Percentiles rank a stretch among this genome's conserved stretches.
Evolutionary conservation across 2,113 vertebrate species (phyloP).

Genomic region (Podocnemis expansa): DNA sequence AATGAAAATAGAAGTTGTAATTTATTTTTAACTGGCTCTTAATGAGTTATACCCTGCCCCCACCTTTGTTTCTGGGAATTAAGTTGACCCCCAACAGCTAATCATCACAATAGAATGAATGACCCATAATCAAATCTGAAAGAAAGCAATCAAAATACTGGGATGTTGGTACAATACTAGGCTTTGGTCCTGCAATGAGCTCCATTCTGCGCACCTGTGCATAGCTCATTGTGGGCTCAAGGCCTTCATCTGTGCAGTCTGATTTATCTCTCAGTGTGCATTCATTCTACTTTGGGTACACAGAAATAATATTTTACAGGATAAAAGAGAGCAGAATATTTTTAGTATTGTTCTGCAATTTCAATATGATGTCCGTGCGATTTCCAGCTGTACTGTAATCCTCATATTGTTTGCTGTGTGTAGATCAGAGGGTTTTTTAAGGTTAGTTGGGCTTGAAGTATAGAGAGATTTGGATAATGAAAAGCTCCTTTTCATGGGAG

Average conservation of each 20-base stretch:
- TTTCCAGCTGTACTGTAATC: neutral
- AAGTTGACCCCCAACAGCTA: neutral
- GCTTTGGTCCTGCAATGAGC: neutral
- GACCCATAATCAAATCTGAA: neutral
- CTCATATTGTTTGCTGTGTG: neutral
- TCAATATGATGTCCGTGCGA: neutral
- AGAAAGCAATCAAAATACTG: neutral
- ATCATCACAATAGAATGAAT: neutral
- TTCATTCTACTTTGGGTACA: neutral
- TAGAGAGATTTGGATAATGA: neutral
- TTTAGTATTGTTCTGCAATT: neutral
- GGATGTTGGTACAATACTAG: neutral
- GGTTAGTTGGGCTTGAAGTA: neutral
- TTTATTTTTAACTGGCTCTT: neutral
- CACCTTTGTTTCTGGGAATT: neutral
- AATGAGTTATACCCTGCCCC: neutral
- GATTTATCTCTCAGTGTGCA: neutral
- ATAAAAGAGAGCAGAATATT: neutral
- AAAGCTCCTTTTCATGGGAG: conserved; percentile 19
- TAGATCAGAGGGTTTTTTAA: neutral
- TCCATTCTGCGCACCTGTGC: neutral
- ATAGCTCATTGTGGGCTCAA: neutral
- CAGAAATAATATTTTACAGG: neutral
- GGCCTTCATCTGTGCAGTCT: neutral
- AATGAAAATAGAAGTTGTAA: neutral